Evolutionary conservation across 2,797 vertebrate species (phyloP).

Genomic region (Alca torda): DNA sequence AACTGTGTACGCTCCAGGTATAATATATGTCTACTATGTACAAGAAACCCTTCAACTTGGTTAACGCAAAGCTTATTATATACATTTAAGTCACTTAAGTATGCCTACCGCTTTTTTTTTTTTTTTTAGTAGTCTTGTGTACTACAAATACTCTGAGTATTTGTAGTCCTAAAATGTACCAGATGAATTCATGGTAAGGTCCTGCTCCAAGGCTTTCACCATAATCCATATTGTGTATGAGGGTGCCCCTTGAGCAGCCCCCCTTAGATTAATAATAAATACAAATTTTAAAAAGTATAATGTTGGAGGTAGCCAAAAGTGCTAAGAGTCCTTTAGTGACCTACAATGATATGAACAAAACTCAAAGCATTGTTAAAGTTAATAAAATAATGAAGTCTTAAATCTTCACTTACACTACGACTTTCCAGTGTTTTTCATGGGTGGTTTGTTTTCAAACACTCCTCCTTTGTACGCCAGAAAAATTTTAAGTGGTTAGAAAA

Average conservation of each 20-base stretch:
- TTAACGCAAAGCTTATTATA: background rate
- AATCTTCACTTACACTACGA: background rate
- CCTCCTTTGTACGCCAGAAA: background rate
- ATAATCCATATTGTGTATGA: fast-evolving
- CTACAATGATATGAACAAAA: background rate
- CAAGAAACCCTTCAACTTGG: background rate
- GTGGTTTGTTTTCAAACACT: constrained; percentile 31
- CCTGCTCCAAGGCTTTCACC: background rate
- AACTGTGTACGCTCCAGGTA: background rate
- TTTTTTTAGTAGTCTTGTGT: no score
- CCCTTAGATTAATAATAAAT: background rate
- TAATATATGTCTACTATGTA: background rate
- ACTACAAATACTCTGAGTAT: background rate
- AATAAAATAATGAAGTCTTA: background rate
- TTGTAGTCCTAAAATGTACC: background rate
- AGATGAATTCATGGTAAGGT: background rate
- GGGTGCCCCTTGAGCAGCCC: background rate
- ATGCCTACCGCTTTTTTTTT: background rate
- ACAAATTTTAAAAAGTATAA: background rate
- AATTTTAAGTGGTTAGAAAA: constrained; percentile 47
- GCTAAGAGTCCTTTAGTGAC: background rate
- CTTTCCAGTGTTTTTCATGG: constrained; percentile 8
- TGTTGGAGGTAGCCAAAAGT: background rate
- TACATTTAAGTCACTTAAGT: background rate
- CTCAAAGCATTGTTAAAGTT: background rate